These are phyloP conservation scores for Chymomyza amoena DNA, from an alignment of 2,888 invertebrate genomes.

Conservation along the genomic window DNA sequence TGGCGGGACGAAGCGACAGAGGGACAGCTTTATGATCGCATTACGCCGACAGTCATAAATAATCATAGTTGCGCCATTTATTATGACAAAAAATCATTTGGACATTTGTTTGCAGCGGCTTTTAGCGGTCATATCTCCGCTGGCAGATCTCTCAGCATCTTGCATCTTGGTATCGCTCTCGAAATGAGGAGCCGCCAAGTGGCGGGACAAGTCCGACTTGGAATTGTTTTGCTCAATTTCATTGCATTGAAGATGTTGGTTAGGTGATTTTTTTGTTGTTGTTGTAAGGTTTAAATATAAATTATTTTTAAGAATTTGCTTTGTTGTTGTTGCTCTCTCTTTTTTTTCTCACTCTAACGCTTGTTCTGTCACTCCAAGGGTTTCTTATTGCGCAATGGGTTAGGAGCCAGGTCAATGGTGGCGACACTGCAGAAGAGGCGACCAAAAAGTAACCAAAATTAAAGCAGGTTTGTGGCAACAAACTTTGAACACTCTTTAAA, in stretches of 20 bases:
- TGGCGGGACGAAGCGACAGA: not conserved
- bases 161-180: slow-evolving; percentile 15
- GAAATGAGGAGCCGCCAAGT: not conserved
- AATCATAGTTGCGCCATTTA: slow-evolving; percentile 72
- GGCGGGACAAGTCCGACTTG: slow-evolving; percentile 21
- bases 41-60: slow-evolving; percentile 63
- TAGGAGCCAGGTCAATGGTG: slow-evolving; percentile 45
- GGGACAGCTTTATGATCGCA: slow-evolving; percentile 53
- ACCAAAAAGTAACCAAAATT: slow-evolving; percentile 25
- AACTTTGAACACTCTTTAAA: not conserved
- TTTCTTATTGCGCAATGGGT: slow-evolving; percentile 58
- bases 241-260: slow-evolving; percentile 43
- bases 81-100: slow-evolving; percentile 73
- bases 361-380: slow-evolving; percentile 21
- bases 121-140: slow-evolving; percentile 5
- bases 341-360: slow-evolving; percentile 11
- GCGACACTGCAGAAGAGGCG: slow-evolving; percentile 34
- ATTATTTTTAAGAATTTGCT: slow-evolving; percentile 68
- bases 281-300: slow-evolving; percentile 67
- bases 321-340: slow-evolving; percentile 22
- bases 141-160: slow-evolving; percentile 18
- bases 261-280: not conserved
- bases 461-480: not conserved
- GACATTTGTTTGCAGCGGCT: slow-evolving; percentile 65
- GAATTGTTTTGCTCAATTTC: slow-evolving; percentile 70